Base-by-base conservation (phyloP, 2,888 invertebrate genomes). In the Chrysolina haemoptera region DNA sequence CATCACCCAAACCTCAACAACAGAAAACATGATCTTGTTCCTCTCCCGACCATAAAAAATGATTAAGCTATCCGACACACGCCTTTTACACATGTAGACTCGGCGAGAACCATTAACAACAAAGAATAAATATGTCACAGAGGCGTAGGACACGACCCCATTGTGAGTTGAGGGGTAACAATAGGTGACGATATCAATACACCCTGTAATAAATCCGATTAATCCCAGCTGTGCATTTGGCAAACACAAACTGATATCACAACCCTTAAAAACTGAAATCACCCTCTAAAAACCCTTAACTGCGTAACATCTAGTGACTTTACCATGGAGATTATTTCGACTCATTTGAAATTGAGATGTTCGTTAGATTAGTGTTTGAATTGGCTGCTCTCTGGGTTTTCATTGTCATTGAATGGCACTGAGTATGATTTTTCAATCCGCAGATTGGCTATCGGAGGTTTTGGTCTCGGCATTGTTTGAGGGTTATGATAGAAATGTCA, bases 221-320 rank as follows among this genome's bases (percentile, higher is more conserved):
- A 87, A 87, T 86, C 84, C 86, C 86, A 86, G 87, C 86, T 86
- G 87, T 83, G 86, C 87, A 85, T 87, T 87, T 86, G 84, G 84
- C 85, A 85, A 86, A 86, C 85, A 86, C 81, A 84, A 84, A 84
- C 82, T 82, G 84, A 84, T 82, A 84, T 80, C 78, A 78, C 73
- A 78, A 73, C 76, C 78, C 76, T 78, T 76, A 76, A 76, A 77
- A 77, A 81, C 74, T 66, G 68, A 77, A 71, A 79, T 78, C 80
- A 70, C 78, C 79, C 78, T 75, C 74, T 78, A 79, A 79, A 80
- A 81, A 74, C 80, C 80, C 81, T 79, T 78, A 79, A 78, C 77
- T 74, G 77, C 74, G 65, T 35, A 35, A 53, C 67, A 67, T 53
- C 46, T n/a, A 53, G 67, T 67, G 73, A 73, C 77, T 78, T 73